Evolutionary conservation across 2,888 invertebrate species (phyloP).

Genomic region (Ochropleura plecta): DNA sequence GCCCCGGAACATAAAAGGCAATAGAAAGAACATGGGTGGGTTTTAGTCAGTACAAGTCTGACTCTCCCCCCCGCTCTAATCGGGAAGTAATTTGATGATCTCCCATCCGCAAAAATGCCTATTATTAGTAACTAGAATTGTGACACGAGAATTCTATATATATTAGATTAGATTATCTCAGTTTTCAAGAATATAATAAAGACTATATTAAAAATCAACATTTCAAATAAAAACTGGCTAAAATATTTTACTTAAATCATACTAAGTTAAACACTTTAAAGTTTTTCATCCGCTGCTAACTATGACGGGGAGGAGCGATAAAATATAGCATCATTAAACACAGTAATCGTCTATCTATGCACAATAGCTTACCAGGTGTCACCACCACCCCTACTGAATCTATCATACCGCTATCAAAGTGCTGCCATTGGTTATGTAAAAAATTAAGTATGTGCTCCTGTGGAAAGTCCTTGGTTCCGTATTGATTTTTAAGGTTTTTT

Average conservation of each 20-base stretch:
- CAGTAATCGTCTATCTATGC: conserved; percentile 66
- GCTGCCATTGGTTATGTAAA: conserved; percentile 62
- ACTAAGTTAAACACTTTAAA: conserved; percentile 48
- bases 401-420: conserved; percentile 71
- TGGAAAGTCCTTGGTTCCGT: conserved; percentile 52
- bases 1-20: too few relatives aligned
- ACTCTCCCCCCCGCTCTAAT: too few relatives aligned
- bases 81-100: too few relatives aligned
- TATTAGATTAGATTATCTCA: neutral
- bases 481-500: neutral
- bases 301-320: conserved; percentile 61
- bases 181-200: neutral
- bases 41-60: too few relatives aligned
- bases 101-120: too few relatives aligned
- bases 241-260: conserved; percentile 43
- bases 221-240: conserved; percentile 13
- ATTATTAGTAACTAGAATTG: too few relatives aligned
- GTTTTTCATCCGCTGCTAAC: conserved; percentile 57
- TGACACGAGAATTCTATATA: too few relatives aligned
- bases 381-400: conserved; percentile 71
- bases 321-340: conserved; percentile 76
- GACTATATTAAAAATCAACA: neutral
- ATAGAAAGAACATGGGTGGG: too few relatives aligned
- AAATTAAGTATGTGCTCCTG: conserved; percentile 54
- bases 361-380: conserved; percentile 68